These are phyloP conservation scores for Paraplagusia blochii DNA, from an alignment of 2,113 vertebrate genomes.

Conservation along the genomic window DNA sequence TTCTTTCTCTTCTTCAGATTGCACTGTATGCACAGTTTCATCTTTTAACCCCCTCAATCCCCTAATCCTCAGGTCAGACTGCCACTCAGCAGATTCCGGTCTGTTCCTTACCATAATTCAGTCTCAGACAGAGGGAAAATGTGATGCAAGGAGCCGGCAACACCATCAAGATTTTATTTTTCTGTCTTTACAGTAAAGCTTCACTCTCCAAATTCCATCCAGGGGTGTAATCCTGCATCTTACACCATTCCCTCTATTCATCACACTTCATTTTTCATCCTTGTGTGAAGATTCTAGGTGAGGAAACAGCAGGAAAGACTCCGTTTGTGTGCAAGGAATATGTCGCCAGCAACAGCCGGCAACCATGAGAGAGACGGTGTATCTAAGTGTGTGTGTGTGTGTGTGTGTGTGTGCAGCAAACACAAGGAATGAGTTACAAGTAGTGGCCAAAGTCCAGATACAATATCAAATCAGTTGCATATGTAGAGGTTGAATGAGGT, in stretches of 20 bases:
- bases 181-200: slow-evolving; percentile 69
- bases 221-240: slow-evolving; percentile 70
- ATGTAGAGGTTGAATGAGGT: slow-evolving; percentile 64
- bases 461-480: slow-evolving; percentile 73
- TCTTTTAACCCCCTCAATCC: neutral
- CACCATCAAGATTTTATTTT: slow-evolving; percentile 65
- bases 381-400: slow-evolving; percentile 2
- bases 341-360: slow-evolving; percentile 44
- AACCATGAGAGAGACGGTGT: slow-evolving; percentile 27
- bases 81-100: slow-evolving; percentile 48
- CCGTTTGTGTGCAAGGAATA: slow-evolving; percentile 63
- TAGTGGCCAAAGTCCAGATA: slow-evolving; percentile 65
- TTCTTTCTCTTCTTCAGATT: too few relatives aligned
- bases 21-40: too few relatives aligned
- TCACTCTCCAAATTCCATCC: slow-evolving; percentile 63
- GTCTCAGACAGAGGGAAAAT: slow-evolving; percentile 57
- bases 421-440: slow-evolving; percentile 45
- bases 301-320: slow-evolving; percentile 70
- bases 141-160: slow-evolving; percentile 75
- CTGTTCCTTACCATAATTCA: slow-evolving; percentile 57
- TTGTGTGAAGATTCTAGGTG: slow-evolving; percentile 64
- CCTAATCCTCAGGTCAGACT: slow-evolving; percentile 59
- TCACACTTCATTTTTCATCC: slow-evolving; percentile 69
- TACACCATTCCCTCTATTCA: slow-evolving; percentile 64
- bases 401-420: neutral